Percentiles rank a stretch among this genome's conserved stretches.
Conservation (phyloP, 2,113 vertebrate species). For the Talpa occidentalis region DNA sequence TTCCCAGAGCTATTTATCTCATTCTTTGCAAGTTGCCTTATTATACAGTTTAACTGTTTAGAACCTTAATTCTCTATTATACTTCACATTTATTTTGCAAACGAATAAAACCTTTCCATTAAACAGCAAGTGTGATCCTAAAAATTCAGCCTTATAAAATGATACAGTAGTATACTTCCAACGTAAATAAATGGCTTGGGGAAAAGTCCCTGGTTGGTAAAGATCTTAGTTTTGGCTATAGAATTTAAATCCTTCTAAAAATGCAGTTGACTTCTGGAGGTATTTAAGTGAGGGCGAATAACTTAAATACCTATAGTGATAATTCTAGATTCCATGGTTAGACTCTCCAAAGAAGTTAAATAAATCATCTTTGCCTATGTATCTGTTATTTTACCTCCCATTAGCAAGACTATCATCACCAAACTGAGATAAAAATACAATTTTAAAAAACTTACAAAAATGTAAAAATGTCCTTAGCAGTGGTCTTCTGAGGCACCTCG, state of each 20-base stretch:
- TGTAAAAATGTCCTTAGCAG: not conserved
- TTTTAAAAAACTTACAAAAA: not conserved
- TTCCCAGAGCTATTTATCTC: slow-evolving; percentile 47
- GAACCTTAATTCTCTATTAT: not conserved
- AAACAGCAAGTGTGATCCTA: not conserved
- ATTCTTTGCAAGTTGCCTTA: slow-evolving; percentile 23
- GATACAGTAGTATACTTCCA: not conserved
- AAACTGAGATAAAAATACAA: not conserved
- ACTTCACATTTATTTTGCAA: slow-evolving; percentile 9
- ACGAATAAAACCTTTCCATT: not conserved
- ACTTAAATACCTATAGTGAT: not conserved
- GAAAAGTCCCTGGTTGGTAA: not conserved
- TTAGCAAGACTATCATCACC: not conserved
- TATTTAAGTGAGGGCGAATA: not conserved
- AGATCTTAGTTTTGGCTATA: not conserved
- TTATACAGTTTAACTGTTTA: slow-evolving; percentile 23
- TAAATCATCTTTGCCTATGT: not conserved
- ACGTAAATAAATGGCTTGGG: not conserved
- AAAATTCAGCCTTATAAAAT: slow-evolving; percentile 25
- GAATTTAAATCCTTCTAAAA: not conserved
- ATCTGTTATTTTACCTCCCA: not conserved
- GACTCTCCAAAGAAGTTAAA: not conserved
- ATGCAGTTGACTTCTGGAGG: not conserved
- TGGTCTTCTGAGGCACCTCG: fast-evolving
- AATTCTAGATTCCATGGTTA: not conserved